phyloP scores from a whole-genome alignment of 2,797 vertebrate genomes.

The Nannoperca australis region DNA sequence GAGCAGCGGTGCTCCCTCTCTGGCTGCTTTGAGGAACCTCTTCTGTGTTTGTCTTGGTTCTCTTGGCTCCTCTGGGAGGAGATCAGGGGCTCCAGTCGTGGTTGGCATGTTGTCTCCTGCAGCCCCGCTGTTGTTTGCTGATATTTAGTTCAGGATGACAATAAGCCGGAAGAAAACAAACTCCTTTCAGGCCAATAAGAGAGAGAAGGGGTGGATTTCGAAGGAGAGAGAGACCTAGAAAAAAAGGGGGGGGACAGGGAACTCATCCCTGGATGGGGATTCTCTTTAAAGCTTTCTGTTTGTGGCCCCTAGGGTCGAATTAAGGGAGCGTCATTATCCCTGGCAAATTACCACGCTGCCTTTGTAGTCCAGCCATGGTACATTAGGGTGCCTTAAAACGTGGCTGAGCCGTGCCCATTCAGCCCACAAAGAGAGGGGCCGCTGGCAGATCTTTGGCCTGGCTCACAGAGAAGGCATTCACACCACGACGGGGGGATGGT shows the following conservation, averaged over 20 bases:
- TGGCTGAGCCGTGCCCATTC: slow-evolving; percentile 88
- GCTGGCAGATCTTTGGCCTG: slow-evolving; percentile 90
- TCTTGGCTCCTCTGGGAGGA: slow-evolving; percentile 51
- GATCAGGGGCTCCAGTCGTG: slow-evolving; percentile 60
- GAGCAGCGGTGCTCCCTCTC: slow-evolving; percentile 49
- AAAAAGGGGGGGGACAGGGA: slow-evolving; percentile 57
- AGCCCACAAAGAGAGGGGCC: slow-evolving; percentile 86
- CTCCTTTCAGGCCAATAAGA: slow-evolving; percentile 76
- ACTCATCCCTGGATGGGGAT: slow-evolving; percentile 74
- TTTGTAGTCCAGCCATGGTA: slow-evolving; percentile 87
- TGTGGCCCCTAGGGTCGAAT: slow-evolving; percentile 82
- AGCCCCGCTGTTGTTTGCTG: slow-evolving; percentile 80
- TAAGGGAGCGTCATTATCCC: slow-evolving; percentile 89
- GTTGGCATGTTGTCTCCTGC: slow-evolving; percentile 67
- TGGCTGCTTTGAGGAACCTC: slow-evolving; percentile 52
- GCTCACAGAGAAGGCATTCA: slow-evolving; percentile 90
- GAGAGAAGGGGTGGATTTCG: slow-evolving; percentile 44
- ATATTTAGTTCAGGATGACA: slow-evolving; percentile 84
- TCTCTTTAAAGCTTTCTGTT: slow-evolving; percentile 79
- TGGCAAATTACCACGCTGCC: slow-evolving; percentile 87
- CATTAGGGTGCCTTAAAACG: slow-evolving; percentile 88
- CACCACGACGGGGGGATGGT: slow-evolving; percentile 70
- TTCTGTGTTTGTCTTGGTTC: slow-evolving; percentile 62
- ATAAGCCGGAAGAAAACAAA: slow-evolving; percentile 86
- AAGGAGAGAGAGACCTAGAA: slow-evolving; percentile 37